phyloP scores from a whole-genome alignment of 2,888 invertebrate species.

The Torymus texanus region DNA sequence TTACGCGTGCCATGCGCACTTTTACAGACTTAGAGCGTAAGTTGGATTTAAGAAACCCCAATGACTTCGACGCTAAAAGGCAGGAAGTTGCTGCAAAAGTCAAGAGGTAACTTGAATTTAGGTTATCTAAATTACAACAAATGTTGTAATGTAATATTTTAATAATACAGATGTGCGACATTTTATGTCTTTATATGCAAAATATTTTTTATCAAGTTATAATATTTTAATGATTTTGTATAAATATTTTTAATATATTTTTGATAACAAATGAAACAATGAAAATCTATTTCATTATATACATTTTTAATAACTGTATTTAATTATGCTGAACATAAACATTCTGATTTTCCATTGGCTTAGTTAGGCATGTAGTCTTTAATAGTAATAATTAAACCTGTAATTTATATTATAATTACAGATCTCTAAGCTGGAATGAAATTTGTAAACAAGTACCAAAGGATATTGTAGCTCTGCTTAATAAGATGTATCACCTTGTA shows the following conservation, averaged over 20 bases:
- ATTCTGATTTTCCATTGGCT: too few relatives aligned
- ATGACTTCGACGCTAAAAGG: conserved; percentile 70
- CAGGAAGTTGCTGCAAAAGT: conserved; percentile 74
- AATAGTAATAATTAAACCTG: too few relatives aligned
- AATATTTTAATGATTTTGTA: too few relatives aligned
- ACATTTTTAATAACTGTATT: too few relatives aligned
- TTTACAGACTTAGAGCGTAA: conserved; percentile 78
- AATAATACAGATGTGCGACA: too few relatives aligned
- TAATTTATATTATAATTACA: conserved; percentile 60
- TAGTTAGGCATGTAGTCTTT: too few relatives aligned
- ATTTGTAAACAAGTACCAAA: conserved; percentile 75
- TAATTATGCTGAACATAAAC: too few relatives aligned
- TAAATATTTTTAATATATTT: too few relatives aligned
- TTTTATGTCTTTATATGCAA: too few relatives aligned
- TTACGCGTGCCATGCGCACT: conserved; percentile 81
- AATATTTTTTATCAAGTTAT: too few relatives aligned
- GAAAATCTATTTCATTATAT: too few relatives aligned
- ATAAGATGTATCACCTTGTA: conserved; percentile 73
- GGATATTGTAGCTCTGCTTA: conserved; percentile 70
- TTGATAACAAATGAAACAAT: too few relatives aligned
- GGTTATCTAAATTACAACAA: conserved; percentile 27
- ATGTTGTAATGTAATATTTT: conserved; percentile 36
- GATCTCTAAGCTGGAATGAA: conserved; percentile 77
- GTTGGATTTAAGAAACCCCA: conserved; percentile 64
- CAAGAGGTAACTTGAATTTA: conserved; percentile 69